Base-by-base conservation (phyloP, 1,140 invertebrate species). In the Choristoneura fumiferana region DNA sequence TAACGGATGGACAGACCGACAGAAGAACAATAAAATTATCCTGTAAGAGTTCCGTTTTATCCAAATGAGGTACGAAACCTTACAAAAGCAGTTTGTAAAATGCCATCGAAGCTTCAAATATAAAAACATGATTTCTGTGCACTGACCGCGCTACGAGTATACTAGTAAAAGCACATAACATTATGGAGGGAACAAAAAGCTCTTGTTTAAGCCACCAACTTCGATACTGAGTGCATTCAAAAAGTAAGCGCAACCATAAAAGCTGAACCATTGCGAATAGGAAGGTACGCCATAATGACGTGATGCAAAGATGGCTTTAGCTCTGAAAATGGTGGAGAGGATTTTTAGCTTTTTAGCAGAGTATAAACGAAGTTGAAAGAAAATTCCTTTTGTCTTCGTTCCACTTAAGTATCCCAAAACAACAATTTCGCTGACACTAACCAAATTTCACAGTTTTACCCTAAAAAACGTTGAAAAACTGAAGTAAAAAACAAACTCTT, bases 141-240 rank as follows among this genome's bases (percentile, higher is more conserved):
- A n/a, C 43, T 29, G 43, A 33, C 43, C 43, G 22, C 8, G 55
- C 61, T n/a, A n/a, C n/a, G n/a, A n/a, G n/a, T n/a, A n/a, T n/a
- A 54, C 55, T 56, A 64, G n/a, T 56, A 62, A 68, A 62, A 68
- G 60, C 65, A 39, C 56, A 66, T 64, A 57, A 65, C 59, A 4
- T n/a, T 56, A 62, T 62, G 63, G 65, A 65, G 73, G 63, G 58
- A 68, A 73, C 65, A 67, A 71, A 71, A 71, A 69, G 58, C 60
- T 40, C 49, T 60, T 58, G 40, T 68, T 67, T 57, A 65, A 66
- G n/a, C 39, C 56, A 60, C 71, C 54, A 73, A 67, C 65, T 65
- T 67, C 36, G 59, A 60, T 39, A 57, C 61, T 40, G 36, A 34
- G 18, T 4, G 34, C 36, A 55, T 61, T 64, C 62, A 67, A 72